These are phyloP conservation scores for Clytia hemisphaerica DNA, from an alignment of 30 jellyfish, hydroid and myxozoan genomes.

Conservation along the genomic window DNA sequence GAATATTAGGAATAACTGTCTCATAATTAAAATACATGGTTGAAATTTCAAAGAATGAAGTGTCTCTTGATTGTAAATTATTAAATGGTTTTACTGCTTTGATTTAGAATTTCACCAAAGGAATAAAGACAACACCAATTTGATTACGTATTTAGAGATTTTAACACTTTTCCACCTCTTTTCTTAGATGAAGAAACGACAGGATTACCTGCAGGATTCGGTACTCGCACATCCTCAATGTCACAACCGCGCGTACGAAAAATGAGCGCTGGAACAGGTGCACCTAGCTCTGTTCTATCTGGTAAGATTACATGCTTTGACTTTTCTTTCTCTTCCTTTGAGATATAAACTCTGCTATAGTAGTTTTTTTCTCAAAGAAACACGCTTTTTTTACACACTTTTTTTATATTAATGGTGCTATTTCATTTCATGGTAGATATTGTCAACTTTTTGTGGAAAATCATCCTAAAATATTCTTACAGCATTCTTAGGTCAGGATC, in stretches of 20 bases:
- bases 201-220: conserved; percentile 68
- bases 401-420: not conserved
- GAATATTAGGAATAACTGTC: too few relatives aligned
- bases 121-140: too few relatives aligned
- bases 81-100: too few relatives aligned
- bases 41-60: too few relatives aligned
- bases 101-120: too few relatives aligned
- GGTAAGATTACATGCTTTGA: conserved; percentile 6
- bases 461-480: too few relatives aligned
- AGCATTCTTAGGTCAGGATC: too few relatives aligned
- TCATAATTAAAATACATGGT: too few relatives aligned
- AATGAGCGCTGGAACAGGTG: not conserved
- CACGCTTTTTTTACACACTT: not conserved
- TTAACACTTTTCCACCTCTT: too few relatives aligned
- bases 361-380: not conserved
- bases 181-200: conserved; percentile 83
- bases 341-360: not conserved
- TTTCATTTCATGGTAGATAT: not conserved
- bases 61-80: too few relatives aligned
- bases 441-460: too few relatives aligned
- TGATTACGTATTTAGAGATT: too few relatives aligned
- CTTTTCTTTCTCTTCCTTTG: not conserved
- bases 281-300: conserved; percentile 20
- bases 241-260: conserved; percentile 37
- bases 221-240: conserved; percentile 23